Percentiles rank a stretch among this genome's conserved stretches.
Conservation (phyloP, 2,888 invertebrate species). For the Heliconius charithonia region DNA sequence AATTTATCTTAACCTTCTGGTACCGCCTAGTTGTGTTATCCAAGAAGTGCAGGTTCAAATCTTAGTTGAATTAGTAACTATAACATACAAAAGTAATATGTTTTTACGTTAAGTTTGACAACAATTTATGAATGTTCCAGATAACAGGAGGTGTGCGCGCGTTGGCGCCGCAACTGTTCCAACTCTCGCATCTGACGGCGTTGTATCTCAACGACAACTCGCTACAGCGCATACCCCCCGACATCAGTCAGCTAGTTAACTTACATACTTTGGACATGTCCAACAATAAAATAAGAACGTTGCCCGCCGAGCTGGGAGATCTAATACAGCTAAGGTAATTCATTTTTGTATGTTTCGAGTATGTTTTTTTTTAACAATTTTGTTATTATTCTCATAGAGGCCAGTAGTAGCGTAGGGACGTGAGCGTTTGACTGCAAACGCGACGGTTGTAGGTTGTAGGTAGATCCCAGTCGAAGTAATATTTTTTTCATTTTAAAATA, state of each 20-base stretch:
- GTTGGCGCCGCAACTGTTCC: conserved; percentile 95
- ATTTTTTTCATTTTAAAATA: too few relatives aligned
- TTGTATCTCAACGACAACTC: conserved; percentile 98
- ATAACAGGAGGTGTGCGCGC: conserved; percentile 97
- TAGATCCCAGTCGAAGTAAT: too few relatives aligned
- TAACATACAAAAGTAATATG: neutral
- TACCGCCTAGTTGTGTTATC: neutral
- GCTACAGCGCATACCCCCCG: conserved; percentile 94
- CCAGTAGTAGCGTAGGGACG: too few relatives aligned
- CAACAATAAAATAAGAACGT: conserved; percentile 95
- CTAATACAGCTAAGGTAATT: conserved; percentile 94
- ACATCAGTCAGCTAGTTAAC: conserved; percentile 93
- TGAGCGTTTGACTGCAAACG: too few relatives aligned
- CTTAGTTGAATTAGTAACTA: too few relatives aligned
- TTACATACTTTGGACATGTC: conserved; percentile 96
- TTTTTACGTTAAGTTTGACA: neutral
- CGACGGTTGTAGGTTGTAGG: too few relatives aligned
- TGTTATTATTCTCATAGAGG: too few relatives aligned
- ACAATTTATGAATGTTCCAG: conserved; percentile 68
- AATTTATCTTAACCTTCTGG: neutral
- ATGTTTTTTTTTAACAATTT: neutral
- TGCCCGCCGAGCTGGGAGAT: conserved; percentile 98
- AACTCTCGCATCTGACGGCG: conserved; percentile 95
- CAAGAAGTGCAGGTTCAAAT: neutral
- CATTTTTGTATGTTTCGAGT: neutral